Evolutionary conservation across 2,797 vertebrate species (phyloP).

Genomic region (Coregonus suidteri): DNA sequence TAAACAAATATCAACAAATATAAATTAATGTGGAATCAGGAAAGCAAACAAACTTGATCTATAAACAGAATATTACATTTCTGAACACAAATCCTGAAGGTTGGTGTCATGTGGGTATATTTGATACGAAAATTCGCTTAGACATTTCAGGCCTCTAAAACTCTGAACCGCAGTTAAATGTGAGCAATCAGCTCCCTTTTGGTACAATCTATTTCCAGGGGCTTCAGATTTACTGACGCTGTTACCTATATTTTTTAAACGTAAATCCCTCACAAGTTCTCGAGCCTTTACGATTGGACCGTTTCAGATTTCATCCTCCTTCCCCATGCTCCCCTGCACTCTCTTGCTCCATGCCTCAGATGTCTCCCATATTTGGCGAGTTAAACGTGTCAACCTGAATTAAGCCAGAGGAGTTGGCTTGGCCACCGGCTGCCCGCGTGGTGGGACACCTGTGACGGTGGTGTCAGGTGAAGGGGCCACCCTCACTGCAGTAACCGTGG

Average conservation of each 20-base stretch:
- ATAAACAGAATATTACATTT: conserved; percentile 40
- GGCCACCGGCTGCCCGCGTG: background rate
- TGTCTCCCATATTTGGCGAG: conserved; percentile 52
- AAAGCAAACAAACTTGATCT: conserved; percentile 34
- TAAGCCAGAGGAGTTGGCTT: conserved; percentile 21
- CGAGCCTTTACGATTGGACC: conserved; percentile 6
- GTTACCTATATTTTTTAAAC: conserved; percentile 24
- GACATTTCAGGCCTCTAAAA: conserved; percentile 3
- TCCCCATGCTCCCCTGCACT: background rate
- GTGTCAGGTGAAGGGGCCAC: conserved; percentile 9
- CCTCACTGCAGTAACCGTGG: background rate
- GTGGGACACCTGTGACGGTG: conserved; percentile 8
- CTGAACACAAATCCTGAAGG: conserved; percentile 32
- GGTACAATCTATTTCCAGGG: conserved; percentile 25
- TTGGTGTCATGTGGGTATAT: background rate
- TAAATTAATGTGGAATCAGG: conserved; percentile 44
- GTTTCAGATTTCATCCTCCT: background rate
- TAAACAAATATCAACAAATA: conserved; percentile 51
- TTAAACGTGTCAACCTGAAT: conserved; percentile 50
- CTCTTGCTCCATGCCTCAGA: conserved; percentile 38
- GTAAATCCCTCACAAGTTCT: conserved; percentile 29
- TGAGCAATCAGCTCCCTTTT: conserved; percentile 21
- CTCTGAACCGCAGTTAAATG: conserved; percentile 9
- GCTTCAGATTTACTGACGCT: conserved; percentile 29
- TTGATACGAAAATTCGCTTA: background rate